Evolutionary conservation across 2,113 vertebrate genomes (phyloP), one percentile per base, ranked within the genome.

Genomic region (Cairina moschata): DNA sequence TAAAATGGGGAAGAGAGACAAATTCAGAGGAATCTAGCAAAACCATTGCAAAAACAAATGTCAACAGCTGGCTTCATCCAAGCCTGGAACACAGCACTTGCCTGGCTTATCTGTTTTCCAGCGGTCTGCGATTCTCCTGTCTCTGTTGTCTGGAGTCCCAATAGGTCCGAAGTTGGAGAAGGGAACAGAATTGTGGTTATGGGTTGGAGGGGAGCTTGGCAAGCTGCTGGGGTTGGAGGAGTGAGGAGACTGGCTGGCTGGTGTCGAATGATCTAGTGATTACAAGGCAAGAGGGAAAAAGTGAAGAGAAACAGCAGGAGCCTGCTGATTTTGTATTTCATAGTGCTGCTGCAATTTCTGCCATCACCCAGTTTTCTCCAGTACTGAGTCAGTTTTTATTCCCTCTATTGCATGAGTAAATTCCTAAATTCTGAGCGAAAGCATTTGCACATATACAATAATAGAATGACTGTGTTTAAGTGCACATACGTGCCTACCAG

Each of bases 201-300:
- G 99, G 54, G 99, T 99, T 38, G 99, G 99, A 63, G 99, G 99
- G 81, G 99, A 99, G 82, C 99, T 99, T 44, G 99, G 99, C 96
- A 99, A 98, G 93, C 99, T 99, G 98, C 99, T 99, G 89, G 99
- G 99, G 96, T 99, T 99, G 91, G 99, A 99, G 59, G 99, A 99
- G 98, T 99, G 99, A 97, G 99, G 99, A 71, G 99, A 99, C 90
- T 99, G 99, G 97, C 99, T 99, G 97, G 99, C 99, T 95, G 99
- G 99, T 97, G 99, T 99, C 8, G 99, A 99, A 98, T 99, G 99
- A 98, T 99, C 99, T 99, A 79, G 52, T 36, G 71, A 96, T 94
- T 6, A 94, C 59, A 97, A 95, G 14, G 54, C 4, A 95, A 77
- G 59, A 93, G 22, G 18, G 58, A 93, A 76, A 44, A 80, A 17